Evolutionary conservation across 2,113 vertebrate species (phyloP).

Genomic region (Dasyornis broadbenti): DNA sequence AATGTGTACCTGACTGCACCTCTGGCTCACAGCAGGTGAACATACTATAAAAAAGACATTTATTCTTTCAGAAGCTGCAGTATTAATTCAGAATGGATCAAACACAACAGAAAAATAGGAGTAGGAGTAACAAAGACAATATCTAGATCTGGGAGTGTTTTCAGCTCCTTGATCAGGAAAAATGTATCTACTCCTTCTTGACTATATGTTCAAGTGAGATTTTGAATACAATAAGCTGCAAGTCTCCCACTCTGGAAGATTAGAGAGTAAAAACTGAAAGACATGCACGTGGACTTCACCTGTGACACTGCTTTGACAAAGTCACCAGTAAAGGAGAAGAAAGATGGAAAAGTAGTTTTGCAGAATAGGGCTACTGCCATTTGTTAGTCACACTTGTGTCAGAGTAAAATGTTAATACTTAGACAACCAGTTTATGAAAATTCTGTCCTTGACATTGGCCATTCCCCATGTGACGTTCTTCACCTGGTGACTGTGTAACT

Average conservation of each 20-base stretch:
- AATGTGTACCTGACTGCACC: background rate
- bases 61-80: background rate
- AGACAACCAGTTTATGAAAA: background rate
- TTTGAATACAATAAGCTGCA: background rate
- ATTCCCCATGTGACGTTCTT: background rate
- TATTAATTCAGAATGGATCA: background rate
- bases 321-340: background rate
- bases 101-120: background rate
- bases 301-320: background rate
- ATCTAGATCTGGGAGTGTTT: background rate
- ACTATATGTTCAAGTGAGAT: accelerated
- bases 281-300: background rate
- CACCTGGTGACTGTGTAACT: background rate
- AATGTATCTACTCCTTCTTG: background rate
- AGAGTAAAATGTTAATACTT: background rate
- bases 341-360: background rate
- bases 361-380: background rate
- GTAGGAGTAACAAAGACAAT: background rate
- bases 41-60: background rate
- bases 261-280: background rate
- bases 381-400: background rate
- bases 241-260: background rate
- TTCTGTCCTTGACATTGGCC: background rate
- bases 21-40: background rate
- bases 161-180: background rate